Percentiles rank a stretch among this genome's conserved stretches.
phyloP scores from a whole-genome alignment of 2,113 vertebrate genomes.

The Rhizomys pruinosus region DNA sequence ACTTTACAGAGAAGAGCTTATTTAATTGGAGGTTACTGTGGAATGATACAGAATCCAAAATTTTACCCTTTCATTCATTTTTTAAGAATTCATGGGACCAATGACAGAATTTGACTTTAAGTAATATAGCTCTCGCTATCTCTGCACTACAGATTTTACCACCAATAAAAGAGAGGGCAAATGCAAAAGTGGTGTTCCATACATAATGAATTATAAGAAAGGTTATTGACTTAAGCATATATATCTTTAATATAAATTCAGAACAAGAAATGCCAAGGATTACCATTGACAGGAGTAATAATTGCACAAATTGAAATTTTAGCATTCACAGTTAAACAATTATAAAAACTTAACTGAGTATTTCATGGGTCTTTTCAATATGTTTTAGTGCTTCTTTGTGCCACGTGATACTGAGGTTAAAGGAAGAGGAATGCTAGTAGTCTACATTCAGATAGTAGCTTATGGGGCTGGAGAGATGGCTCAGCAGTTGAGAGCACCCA shows the following conservation, averaged over 20 bases:
- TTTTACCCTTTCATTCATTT: constrained; percentile 71
- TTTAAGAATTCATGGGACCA: constrained; percentile 69
- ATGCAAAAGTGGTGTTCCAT: background rate
- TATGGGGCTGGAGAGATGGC: too few species aligned
- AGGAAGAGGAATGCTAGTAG: background rate
- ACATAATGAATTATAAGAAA: background rate
- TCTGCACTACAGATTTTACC: constrained; percentile 26
- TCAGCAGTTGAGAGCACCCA: too few species aligned
- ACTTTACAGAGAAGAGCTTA: constrained; percentile 80
- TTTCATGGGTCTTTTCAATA: background rate
- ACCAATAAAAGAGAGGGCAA: constrained; percentile 47
- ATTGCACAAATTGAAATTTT: constrained; percentile 9
- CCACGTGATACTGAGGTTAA: background rate
- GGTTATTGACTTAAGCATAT: background rate
- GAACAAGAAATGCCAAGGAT: constrained; percentile 26
- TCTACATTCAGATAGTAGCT: background rate
- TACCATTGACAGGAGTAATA: constrained; percentile 30
- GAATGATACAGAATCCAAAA: constrained; percentile 73
- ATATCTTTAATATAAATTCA: constrained; percentile 41
- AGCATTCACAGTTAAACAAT: constrained; percentile 16
- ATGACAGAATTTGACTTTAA: constrained; percentile 76
- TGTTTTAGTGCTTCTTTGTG: background rate
- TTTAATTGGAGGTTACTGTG: constrained; percentile 69
- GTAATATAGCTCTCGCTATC: constrained; percentile 43
- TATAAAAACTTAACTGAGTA: background rate